Percentiles rank a stretch among this genome's conserved stretches.
Conservation (phyloP, 2,113 vertebrate species). For the Kryptolebias marmoratus region DNA sequence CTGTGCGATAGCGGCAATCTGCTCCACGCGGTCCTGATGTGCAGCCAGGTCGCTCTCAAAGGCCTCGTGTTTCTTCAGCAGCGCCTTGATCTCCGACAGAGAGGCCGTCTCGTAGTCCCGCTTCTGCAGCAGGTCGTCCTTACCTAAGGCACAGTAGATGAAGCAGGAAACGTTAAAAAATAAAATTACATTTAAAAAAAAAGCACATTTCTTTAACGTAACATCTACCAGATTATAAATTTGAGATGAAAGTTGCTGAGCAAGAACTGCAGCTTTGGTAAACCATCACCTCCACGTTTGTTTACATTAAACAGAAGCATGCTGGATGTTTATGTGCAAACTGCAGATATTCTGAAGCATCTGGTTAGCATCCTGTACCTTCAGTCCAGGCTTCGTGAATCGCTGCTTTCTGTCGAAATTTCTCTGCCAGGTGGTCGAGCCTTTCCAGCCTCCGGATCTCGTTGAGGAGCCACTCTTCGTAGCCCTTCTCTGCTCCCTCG, state of each 20-base stretch:
- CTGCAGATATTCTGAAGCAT: neutral
- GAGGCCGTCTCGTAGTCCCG: constrained; percentile 93
- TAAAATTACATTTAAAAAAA: too few relatives aligned
- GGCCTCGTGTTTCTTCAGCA: constrained; percentile 98
- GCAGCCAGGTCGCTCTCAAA: constrained; percentile 98
- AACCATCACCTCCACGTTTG: too few relatives aligned
- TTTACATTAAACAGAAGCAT: too few relatives aligned
- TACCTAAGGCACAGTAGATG: constrained; percentile 80
- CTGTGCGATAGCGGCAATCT: constrained; percentile 98
- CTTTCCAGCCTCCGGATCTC: constrained; percentile 96
- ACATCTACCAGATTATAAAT: neutral
- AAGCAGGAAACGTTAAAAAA: neutral
- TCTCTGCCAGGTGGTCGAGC: constrained; percentile 97
- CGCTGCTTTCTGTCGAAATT: constrained; percentile 96
- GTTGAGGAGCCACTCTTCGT: constrained; percentile 97
- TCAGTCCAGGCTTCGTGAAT: constrained; percentile 98
- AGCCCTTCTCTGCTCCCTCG: constrained; percentile 97
- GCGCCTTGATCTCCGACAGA: constrained; percentile 95
- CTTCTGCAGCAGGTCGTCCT: constrained; percentile 92
- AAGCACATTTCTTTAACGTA: neutral
- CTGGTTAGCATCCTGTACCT: constrained; percentile 75
- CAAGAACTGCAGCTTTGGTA: too few relatives aligned
- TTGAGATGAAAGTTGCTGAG: too few relatives aligned
- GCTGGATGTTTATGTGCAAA: too few relatives aligned
- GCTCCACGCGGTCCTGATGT: constrained; percentile 98